A percentile compares a stretch with the other conserved stretches of the same genome.
Conservation (phyloP, 2,113 vertebrate species). For the Centrocercus urophasianus region DNA sequence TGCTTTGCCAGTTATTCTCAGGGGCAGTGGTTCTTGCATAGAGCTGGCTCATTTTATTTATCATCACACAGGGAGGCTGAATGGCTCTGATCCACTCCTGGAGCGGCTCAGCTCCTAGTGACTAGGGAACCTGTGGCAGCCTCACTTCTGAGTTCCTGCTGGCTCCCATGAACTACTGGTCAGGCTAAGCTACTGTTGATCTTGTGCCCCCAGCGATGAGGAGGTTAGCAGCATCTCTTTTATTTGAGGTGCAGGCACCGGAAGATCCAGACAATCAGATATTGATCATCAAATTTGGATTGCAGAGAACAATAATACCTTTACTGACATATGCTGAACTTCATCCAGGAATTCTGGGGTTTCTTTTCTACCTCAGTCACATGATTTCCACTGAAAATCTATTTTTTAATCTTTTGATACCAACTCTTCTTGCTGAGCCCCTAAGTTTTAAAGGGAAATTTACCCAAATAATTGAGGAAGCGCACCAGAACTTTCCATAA, state of each 20-base stretch:
- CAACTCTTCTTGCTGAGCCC: not conserved
- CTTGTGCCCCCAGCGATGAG: not conserved
- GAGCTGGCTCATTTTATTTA: not conserved
- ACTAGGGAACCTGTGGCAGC: not conserved
- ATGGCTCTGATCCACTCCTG: not conserved
- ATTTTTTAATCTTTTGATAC: not conserved
- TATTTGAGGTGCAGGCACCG: not conserved
- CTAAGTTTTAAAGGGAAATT: not conserved
- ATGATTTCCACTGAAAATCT: not conserved
- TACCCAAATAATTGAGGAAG: not conserved
- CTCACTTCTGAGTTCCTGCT: not conserved
- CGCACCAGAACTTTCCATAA: not conserved
- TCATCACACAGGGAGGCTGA: not conserved
- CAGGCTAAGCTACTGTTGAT: not conserved
- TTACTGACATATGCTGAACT: not conserved
- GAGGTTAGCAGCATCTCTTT: not conserved
- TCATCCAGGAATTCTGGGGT: not conserved
- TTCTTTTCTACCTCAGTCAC: not conserved
- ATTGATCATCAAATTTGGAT: not conserved
- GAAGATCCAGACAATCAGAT: not conserved
- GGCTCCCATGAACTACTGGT: not conserved
- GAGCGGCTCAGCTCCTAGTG: not conserved
- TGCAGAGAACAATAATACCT: not conserved
- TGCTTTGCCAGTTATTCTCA: not conserved
- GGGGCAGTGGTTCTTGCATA: not conserved